phyloP scores from a whole-genome alignment of 1,140 invertebrate species.

The Cotesia chilonis region DNA sequence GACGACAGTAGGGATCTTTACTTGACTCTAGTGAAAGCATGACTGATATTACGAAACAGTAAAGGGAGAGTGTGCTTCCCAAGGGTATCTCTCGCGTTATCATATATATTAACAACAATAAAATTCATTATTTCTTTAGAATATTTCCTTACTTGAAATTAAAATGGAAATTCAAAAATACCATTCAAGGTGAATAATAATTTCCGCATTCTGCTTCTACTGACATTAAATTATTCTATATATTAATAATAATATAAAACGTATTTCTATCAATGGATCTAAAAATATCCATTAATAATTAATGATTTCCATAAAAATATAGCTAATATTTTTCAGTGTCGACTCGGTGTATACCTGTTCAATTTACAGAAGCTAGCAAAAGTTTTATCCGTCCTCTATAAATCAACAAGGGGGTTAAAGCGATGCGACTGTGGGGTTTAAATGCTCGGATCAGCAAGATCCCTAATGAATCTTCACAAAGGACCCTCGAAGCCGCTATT shows the following conservation, averaged over 20 bases:
- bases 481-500: slow-evolving; percentile 47
- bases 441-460: slow-evolving; percentile 55
- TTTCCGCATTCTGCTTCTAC: no score
- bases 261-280: no score
- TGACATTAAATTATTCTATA: no score
- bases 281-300: no score
- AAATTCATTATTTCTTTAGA: slow-evolving; percentile 44
- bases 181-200: no score
- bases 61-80: slow-evolving; percentile 33
- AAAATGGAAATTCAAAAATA: slow-evolving; percentile 40
- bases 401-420: slow-evolving; percentile 22
- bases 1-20: slow-evolving; percentile 1
- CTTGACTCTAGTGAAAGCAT: slow-evolving; percentile 37
- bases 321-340: not conserved
- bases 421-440: slow-evolving; percentile 39
- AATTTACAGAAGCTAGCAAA: slow-evolving; percentile 1
- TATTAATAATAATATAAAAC: no score
- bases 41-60: slow-evolving; percentile 39
- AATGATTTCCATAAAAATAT: not conserved
- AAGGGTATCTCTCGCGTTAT: slow-evolving; percentile 39
- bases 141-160: slow-evolving; percentile 33
- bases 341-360: not conserved
- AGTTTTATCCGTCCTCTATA: slow-evolving; percentile 3
- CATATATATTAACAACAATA: slow-evolving; percentile 48
- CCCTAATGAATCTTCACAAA: slow-evolving; percentile 54